These are phyloP conservation scores for Heliothis subflexa DNA, from an alignment of 1,140 invertebrate genomes.

Conservation along the genomic window DNA sequence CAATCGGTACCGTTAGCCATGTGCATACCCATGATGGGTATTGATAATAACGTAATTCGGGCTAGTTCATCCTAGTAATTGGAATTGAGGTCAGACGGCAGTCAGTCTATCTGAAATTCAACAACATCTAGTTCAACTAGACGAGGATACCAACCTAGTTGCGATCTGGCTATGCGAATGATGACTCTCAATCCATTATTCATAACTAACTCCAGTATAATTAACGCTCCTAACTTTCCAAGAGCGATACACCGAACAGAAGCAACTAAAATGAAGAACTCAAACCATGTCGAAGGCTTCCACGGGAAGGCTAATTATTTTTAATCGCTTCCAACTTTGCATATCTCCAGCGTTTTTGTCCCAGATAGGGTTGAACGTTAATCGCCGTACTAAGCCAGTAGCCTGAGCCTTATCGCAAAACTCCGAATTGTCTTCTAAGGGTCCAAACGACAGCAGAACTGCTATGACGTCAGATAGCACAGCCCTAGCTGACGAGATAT, in stretches of 20 bases:
- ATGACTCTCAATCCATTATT: constrained; percentile 10
- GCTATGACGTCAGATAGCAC: constrained; percentile 51
- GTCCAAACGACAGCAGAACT: constrained; percentile 47
- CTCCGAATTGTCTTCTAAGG: constrained; percentile 56
- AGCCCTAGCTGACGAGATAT: constrained; percentile 53
- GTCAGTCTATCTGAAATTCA: too few species aligned
- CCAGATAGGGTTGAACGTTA: constrained; percentile 55
- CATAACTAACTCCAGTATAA: constrained; percentile 20
- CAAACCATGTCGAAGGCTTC: constrained; percentile 57
- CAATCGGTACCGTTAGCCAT: too few species aligned
- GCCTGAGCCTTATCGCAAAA: constrained; percentile 63
- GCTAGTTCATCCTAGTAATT: too few species aligned
- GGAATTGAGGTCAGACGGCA: too few species aligned
- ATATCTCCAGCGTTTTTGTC: constrained; percentile 57
- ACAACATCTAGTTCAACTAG: too few species aligned
- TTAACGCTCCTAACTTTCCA: constrained; percentile 24
- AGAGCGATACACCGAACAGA: constrained; percentile 5
- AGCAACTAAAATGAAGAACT: constrained; percentile 38
- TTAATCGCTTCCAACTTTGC: constrained; percentile 64
- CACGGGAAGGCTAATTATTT: constrained; percentile 75
- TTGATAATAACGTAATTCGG: too few species aligned
- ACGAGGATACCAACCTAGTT: too few species aligned
- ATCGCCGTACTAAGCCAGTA: constrained; percentile 48
- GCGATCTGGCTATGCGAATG: too few species aligned
- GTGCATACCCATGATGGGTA: too few species aligned